These are phyloP conservation scores for Hylaeus anthracinus DNA, from an alignment of 1,140 invertebrate species.

Conservation along the genomic window DNA sequence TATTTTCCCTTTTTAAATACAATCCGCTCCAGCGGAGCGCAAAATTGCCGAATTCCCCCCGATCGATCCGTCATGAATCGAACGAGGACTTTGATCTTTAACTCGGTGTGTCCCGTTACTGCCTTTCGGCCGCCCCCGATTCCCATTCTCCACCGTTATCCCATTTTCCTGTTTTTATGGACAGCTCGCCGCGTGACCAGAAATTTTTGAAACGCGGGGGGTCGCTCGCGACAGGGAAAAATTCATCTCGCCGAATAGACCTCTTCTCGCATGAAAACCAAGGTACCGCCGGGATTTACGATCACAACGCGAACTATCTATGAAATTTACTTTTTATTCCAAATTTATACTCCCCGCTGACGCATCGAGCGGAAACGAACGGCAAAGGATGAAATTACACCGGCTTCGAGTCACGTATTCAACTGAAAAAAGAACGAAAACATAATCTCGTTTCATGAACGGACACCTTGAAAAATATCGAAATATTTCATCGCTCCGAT, in stretches of 20 bases:
- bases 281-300: too few species aligned
- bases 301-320: too few species aligned
- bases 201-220: neutral
- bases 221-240: neutral
- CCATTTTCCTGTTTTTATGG: neutral
- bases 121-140: neutral
- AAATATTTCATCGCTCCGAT: neutral
- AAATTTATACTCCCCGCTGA: too few species aligned
- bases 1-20: conserved; percentile 16
- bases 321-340: too few species aligned
- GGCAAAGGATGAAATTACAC: too few species aligned
- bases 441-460: too few species aligned
- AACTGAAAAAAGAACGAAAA: neutral
- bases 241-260: neutral
- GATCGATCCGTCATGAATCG: conserved; percentile 8
- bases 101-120: neutral
- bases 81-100: conserved; percentile 11
- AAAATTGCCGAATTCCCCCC: conserved; percentile 26
- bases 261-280: too few species aligned
- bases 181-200: neutral
- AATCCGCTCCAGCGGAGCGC: conserved; percentile 9
- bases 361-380: too few species aligned
- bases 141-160: neutral
- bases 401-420: too few species aligned
- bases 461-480: too few species aligned